Evolutionary conservation across 2,113 vertebrate species (phyloP).

Genomic region (Rhea pennata): DNA sequence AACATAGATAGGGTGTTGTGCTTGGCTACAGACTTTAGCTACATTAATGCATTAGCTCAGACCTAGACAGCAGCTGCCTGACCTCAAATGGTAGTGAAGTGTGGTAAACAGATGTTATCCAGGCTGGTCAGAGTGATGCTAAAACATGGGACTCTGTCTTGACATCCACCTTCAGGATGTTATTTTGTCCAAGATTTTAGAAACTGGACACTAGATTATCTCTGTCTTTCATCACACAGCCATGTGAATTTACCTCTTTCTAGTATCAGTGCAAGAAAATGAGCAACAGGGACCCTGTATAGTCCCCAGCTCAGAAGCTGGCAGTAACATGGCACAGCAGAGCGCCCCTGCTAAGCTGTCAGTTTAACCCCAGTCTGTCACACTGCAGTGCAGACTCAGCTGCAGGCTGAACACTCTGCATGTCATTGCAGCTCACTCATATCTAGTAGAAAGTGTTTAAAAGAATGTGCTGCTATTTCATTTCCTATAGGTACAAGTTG

Average conservation of each 20-base stretch:
- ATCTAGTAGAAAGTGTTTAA: neutral
- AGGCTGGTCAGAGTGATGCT: neutral
- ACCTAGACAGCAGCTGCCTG: neutral
- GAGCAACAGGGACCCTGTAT: neutral
- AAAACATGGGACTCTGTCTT: neutral
- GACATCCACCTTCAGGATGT: neutral
- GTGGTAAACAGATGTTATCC: neutral
- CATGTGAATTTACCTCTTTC: neutral
- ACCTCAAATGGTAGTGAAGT: neutral
- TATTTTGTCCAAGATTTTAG: neutral
- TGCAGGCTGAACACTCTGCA: neutral
- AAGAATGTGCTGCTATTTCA: neutral
- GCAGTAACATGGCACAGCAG: neutral
- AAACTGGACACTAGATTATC: neutral
- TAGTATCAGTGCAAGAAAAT: neutral
- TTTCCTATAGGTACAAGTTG: neutral
- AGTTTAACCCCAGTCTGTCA: neutral
- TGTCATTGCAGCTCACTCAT: neutral
- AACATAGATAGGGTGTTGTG: neutral
- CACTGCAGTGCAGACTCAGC: neutral
- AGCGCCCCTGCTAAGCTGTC: neutral
- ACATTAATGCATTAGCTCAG: neutral
- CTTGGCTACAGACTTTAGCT: neutral
- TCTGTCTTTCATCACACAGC: neutral
- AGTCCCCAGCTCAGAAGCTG: neutral